Percentiles rank a stretch among this genome's conserved stretches.
Conservation (phyloP, 53 echinoderm and acorn worm genomes). For the Patiria pectinifera region DNA sequence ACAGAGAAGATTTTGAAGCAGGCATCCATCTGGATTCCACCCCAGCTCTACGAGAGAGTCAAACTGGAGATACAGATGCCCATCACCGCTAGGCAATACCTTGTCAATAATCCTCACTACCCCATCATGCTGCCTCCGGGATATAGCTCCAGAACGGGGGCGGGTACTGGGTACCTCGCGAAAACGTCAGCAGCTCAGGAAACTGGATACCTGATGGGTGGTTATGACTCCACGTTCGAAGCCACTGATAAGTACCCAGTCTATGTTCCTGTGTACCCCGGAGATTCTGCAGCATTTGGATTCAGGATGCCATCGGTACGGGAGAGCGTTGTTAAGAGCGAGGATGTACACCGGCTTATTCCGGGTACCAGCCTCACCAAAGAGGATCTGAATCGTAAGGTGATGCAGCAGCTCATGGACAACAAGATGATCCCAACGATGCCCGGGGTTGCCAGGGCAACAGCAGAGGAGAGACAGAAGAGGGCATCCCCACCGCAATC, state of each 20-base stretch:
- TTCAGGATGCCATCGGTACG: slow-evolving; percentile 56
- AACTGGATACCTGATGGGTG: slow-evolving; percentile 36
- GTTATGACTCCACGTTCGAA: slow-evolving; percentile 11
- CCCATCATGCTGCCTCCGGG: slow-evolving; percentile 59
- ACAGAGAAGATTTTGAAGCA: slow-evolving; percentile 83
- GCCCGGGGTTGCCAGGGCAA: neutral
- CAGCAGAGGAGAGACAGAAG: neutral
- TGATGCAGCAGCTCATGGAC: slow-evolving; percentile 91
- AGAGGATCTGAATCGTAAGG: slow-evolving; percentile 88
- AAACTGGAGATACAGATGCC: slow-evolving; percentile 96
- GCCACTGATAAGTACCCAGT: slow-evolving; percentile 30
- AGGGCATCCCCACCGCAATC: slow-evolving; percentile 27
- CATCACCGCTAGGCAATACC: slow-evolving; percentile 80
- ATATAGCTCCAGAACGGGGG: slow-evolving; percentile 12
- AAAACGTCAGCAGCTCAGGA: slow-evolving; percentile 18
- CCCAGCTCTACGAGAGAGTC: slow-evolving; percentile 78
- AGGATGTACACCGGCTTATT: slow-evolving; percentile 78
- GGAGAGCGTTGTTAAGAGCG: slow-evolving; percentile 76
- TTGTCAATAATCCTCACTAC: slow-evolving; percentile 73
- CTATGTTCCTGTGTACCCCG: slow-evolving; percentile 70
- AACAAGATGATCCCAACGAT: slow-evolving; percentile 78
- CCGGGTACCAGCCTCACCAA: slow-evolving; percentile 96
- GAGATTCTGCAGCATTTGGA: neutral
- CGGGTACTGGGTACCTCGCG: neutral
- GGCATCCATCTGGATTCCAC: slow-evolving; percentile 84